phyloP scores from a whole-genome alignment of 2,113 vertebrate species.

The Dunckerocampus dactyliophorus region DNA sequence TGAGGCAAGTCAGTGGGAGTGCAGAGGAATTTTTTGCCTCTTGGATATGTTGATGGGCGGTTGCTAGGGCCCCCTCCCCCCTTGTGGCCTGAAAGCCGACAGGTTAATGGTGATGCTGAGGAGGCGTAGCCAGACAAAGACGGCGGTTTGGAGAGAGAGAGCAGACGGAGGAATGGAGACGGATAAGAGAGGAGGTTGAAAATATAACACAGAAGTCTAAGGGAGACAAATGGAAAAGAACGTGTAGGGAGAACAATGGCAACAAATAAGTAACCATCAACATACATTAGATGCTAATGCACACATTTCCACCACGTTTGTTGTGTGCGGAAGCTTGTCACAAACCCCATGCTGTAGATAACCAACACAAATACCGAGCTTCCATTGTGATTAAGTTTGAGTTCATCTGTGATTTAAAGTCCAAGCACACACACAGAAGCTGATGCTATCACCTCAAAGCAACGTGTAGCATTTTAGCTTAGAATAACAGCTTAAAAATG shows the following conservation, averaged over 20 bases:
- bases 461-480: no score
- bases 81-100: background rate
- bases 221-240: background rate
- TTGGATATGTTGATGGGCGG: background rate
- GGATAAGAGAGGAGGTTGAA: background rate
- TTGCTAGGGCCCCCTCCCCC: background rate
- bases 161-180: background rate
- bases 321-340: background rate
- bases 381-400: background rate
- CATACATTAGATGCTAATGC: background rate
- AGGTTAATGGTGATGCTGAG: slow-evolving; percentile 1
- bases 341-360: background rate
- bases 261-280: background rate
- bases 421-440: background rate
- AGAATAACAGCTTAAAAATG: no score
- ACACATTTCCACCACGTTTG: background rate
- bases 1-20: background rate
- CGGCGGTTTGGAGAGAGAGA: background rate
- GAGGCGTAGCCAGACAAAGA: background rate
- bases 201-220: background rate
- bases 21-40: background rate
- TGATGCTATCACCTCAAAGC: background rate
- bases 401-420: background rate
- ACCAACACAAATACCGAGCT: no score
- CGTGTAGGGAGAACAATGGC: background rate